These are phyloP conservation scores for Norana najaformis DNA, from an alignment of 2,888 invertebrate genomes.

Conservation along the genomic window DNA sequence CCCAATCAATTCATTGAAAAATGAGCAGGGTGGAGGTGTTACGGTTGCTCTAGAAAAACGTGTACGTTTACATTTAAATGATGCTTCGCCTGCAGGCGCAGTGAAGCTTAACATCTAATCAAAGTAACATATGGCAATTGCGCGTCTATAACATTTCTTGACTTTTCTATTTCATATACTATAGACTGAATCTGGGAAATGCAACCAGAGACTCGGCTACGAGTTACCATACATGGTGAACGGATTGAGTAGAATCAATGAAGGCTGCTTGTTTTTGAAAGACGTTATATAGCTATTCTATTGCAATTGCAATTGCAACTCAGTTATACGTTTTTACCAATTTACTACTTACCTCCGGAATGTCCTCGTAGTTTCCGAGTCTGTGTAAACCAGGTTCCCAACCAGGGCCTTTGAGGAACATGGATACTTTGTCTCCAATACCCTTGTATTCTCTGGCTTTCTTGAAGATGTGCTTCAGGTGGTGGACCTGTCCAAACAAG, in stretches of 20 bases:
- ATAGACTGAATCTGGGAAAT: no score
- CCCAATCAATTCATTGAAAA: no score
- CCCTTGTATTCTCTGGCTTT: constrained; percentile 16
- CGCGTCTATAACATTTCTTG: no score
- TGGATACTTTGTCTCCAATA: constrained; percentile 33
- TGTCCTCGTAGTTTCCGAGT: constrained; percentile 72
- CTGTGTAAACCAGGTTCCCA: constrained; percentile 78
- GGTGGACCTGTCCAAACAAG: constrained; percentile 10
- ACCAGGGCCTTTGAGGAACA: constrained; percentile 67
- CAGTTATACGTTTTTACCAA: not conserved
- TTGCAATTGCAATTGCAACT: not conserved
- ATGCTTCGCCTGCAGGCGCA: no score
- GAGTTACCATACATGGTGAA: no score
- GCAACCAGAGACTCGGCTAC: no score
- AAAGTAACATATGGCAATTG: no score
- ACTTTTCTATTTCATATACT: no score
- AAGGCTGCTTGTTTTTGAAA: not conserved
- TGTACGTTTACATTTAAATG: no score
- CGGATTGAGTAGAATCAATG: not conserved
- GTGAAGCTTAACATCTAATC: no score
- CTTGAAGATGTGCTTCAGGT: constrained; percentile 23
- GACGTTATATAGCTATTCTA: not conserved
- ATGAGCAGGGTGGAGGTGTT: no score
- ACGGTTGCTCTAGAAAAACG: no score
- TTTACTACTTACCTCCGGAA: constrained; percentile 71